Evolutionary conservation across 2,113 vertebrate genomes (phyloP).

Genomic region (Phocoena sinus): DNA sequence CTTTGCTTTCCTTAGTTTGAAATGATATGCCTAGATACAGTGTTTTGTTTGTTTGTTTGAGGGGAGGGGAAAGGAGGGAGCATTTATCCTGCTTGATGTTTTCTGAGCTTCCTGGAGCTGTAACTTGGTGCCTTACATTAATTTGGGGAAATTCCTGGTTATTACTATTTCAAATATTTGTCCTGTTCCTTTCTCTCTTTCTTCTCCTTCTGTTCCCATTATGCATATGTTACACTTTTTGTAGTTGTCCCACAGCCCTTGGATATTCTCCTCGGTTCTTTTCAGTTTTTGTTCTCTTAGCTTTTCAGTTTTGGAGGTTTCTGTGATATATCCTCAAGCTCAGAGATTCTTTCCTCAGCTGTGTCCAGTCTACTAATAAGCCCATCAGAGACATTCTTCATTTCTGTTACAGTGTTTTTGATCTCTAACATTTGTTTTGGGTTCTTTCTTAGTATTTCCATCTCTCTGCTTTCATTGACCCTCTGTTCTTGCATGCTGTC

Average conservation of each 20-base stretch:
- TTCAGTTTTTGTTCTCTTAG: background rate
- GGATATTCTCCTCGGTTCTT: background rate
- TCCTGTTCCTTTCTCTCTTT: background rate
- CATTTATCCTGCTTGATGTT: background rate
- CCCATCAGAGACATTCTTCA: background rate
- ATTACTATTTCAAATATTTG: background rate
- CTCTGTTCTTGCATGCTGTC: background rate
- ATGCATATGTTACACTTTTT: background rate
- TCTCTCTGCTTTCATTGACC: background rate
- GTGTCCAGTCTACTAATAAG: background rate
- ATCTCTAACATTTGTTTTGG: background rate
- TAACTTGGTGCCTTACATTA: background rate
- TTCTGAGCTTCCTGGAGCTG: background rate
- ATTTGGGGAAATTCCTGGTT: background rate
- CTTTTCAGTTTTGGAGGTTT: background rate
- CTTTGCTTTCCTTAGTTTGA: background rate
- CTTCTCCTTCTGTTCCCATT: background rate
- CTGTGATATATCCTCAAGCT: background rate
- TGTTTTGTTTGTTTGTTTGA: background rate
- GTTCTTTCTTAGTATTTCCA: background rate
- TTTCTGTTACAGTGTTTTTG: background rate
- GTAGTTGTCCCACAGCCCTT: background rate
- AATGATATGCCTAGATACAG: background rate
- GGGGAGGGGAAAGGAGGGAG: too few species aligned
- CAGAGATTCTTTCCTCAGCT: background rate